Evolutionary conservation across 2,888 invertebrate species (phyloP).

Genomic region (Drosophila antonietae): DNA sequence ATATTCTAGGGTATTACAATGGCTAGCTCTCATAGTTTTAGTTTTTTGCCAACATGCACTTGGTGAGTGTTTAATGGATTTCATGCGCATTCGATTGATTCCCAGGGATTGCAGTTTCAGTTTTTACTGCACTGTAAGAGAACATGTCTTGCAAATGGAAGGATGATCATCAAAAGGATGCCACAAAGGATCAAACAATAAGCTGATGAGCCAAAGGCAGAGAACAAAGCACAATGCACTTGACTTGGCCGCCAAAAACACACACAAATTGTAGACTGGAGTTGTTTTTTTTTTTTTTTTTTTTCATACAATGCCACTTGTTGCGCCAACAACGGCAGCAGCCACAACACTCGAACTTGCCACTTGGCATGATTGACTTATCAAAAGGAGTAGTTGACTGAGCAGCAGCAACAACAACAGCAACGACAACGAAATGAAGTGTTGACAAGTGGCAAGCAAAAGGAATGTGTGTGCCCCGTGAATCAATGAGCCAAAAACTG

Average conservation of each 20-base stretch:
- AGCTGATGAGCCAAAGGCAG: constrained; percentile 36
- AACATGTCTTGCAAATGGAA: constrained; percentile 58
- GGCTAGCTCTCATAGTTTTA: neutral
- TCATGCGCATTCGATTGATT: constrained; percentile 35
- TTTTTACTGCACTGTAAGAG: no score
- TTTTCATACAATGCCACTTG: constrained; percentile 50
- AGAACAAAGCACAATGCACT: constrained; percentile 45
- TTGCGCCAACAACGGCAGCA: constrained; percentile 36
- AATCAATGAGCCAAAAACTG: constrained; percentile 74
- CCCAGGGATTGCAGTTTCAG: constrained; percentile 43
- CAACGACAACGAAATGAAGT: constrained; percentile 67
- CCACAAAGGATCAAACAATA: constrained; percentile 70
- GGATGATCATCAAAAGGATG: constrained; percentile 57
- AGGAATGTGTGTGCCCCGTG: constrained; percentile 78
- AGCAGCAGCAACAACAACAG: constrained; percentile 37
- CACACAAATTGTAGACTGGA: constrained; percentile 25
- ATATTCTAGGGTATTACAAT: neutral
- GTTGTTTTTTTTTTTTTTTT: neutral
- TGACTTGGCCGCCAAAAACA: constrained; percentile 28
- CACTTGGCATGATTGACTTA: constrained; percentile 80
- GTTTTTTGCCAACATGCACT: constrained; percentile 20
- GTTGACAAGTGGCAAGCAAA: constrained; percentile 77
- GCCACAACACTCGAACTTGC: constrained; percentile 74
- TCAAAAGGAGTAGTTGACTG: constrained; percentile 73
- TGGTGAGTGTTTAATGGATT: constrained; percentile 44